These are phyloP conservation scores for Drosophila lowei DNA, from an alignment of 1,140 invertebrate species.

Conservation along the genomic window DNA sequence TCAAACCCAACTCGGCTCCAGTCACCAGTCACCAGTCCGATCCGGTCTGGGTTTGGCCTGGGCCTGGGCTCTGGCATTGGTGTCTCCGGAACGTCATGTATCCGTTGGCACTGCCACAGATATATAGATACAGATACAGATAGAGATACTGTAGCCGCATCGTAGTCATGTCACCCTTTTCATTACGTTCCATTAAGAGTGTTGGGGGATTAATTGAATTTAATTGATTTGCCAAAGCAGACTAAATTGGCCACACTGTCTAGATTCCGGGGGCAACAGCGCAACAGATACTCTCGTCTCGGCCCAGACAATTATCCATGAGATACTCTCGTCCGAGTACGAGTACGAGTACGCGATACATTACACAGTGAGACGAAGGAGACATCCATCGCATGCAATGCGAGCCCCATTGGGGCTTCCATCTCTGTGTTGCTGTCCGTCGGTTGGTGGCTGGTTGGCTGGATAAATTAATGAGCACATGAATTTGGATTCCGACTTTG, in stretches of 20 bases:
- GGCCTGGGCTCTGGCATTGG: conserved; percentile 22
- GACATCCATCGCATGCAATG: conserved; percentile 36
- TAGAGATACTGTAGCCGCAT: conserved; percentile 42
- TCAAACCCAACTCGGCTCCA: conserved; percentile 23
- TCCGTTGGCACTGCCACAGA: conserved; percentile 48
- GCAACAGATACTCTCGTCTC: conserved; percentile 52
- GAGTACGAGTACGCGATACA: conserved; percentile 44
- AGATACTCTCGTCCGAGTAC: conserved; percentile 38
- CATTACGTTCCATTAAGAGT: conserved; percentile 83
- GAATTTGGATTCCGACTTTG: conserved; percentile 72
- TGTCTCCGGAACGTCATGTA: conserved; percentile 74
- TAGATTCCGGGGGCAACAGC: conserved; percentile 66
- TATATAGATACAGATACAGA: conserved; percentile 35
- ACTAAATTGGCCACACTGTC: conserved; percentile 83
- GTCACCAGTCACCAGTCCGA: conserved; percentile 32
- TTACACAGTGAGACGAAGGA: conserved; percentile 45
- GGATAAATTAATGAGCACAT: conserved; percentile 78
- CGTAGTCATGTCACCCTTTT: conserved; percentile 81
- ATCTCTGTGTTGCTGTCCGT: conserved; percentile 12
- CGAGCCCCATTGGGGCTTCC: conserved; percentile 4
- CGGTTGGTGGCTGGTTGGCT: conserved; percentile 15
- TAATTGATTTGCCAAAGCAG: conserved; percentile 83
- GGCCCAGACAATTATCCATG: conserved; percentile 59
- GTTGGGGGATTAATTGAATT: conserved; percentile 83
- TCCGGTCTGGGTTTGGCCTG: conserved; percentile 26